Percentiles rank a stretch among this genome's conserved stretches.
Evolutionary conservation across 2,113 vertebrate species (phyloP).

Genomic region (Gulo gulo): DNA sequence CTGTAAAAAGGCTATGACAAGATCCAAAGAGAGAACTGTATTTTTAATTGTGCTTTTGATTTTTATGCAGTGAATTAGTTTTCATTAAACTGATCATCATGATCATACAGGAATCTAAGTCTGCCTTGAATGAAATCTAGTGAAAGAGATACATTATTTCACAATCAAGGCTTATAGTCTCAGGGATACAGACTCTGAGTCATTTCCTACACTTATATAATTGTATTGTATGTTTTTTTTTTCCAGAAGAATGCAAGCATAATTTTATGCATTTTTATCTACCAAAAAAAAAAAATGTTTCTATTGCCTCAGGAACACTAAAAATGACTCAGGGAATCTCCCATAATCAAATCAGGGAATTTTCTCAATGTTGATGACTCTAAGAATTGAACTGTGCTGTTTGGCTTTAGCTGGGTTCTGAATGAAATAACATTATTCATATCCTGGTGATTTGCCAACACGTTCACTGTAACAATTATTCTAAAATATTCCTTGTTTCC

Average conservation of each 20-base stretch:
- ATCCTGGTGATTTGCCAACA: background rate
- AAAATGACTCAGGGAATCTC: slow-evolving; percentile 63
- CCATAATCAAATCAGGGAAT: slow-evolving; percentile 25
- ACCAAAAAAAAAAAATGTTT: background rate
- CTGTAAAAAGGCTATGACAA: background rate
- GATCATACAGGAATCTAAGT: background rate
- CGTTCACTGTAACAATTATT: background rate
- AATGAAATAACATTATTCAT: background rate
- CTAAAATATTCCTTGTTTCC: background rate
- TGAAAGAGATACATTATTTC: slow-evolving; percentile 29
- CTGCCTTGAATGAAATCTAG: background rate
- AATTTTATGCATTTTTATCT: slow-evolving; percentile 45
- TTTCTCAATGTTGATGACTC: background rate
- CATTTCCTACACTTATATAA: slow-evolving; percentile 49
- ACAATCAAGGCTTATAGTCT: background rate
- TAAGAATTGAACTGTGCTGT: background rate
- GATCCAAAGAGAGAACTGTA: background rate
- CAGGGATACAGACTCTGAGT: slow-evolving; percentile 36
- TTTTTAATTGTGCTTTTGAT: background rate
- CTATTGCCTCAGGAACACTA: slow-evolving; percentile 19
- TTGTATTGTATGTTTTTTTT: slow-evolving; percentile 45
- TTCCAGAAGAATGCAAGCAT: slow-evolving; percentile 34
- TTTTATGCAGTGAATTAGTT: background rate
- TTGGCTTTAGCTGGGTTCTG: background rate
- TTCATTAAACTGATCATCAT: background rate